These are phyloP conservation scores for Melipona beecheii DNA, from an alignment of 2,888 invertebrate genomes.

Conservation along the genomic window DNA sequence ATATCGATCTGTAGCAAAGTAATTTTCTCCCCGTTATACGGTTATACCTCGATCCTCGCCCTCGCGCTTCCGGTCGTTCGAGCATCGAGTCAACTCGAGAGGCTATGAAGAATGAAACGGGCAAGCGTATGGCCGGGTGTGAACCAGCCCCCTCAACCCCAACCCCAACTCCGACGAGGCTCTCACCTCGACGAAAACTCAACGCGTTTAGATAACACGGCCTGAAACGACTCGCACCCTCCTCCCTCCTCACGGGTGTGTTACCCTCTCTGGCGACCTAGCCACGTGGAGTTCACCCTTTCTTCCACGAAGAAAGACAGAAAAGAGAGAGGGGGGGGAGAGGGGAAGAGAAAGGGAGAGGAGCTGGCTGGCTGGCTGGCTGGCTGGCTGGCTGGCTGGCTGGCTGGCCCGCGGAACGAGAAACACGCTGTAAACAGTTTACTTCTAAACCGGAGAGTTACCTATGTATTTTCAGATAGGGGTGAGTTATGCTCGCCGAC, in stretches of 20 bases:
- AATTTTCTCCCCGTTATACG: slow-evolving; percentile 75
- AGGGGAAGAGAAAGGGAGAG: neutral
- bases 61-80: slow-evolving; percentile 52
- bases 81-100: slow-evolving; percentile 46
- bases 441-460: slow-evolving; percentile 79
- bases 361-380: slow-evolving; percentile 34
- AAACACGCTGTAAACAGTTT: slow-evolving; percentile 80
- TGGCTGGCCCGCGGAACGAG: slow-evolving; percentile 62
- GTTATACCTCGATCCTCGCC: slow-evolving; percentile 80
- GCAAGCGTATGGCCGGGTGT: slow-evolving; percentile 62
- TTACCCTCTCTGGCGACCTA: slow-evolving; percentile 51
- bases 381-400: slow-evolving; percentile 41
- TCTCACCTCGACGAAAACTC: slow-evolving; percentile 72
- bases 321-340: neutral
- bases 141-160: slow-evolving; percentile 7
- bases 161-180: slow-evolving; percentile 23
- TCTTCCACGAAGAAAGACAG: slow-evolving; percentile 33
- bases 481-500: slow-evolving; percentile 79
- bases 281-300: slow-evolving; percentile 73
- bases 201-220: slow-evolving; percentile 80
- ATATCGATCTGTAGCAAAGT: slow-evolving; percentile 62
- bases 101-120: slow-evolving; percentile 73
- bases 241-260: slow-evolving; percentile 1
- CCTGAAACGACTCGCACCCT: slow-evolving; percentile 59
- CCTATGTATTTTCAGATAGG: slow-evolving; percentile 82